phyloP scores from a whole-genome alignment of 2,113 vertebrate genomes.

The Willisornis vidua region DNA sequence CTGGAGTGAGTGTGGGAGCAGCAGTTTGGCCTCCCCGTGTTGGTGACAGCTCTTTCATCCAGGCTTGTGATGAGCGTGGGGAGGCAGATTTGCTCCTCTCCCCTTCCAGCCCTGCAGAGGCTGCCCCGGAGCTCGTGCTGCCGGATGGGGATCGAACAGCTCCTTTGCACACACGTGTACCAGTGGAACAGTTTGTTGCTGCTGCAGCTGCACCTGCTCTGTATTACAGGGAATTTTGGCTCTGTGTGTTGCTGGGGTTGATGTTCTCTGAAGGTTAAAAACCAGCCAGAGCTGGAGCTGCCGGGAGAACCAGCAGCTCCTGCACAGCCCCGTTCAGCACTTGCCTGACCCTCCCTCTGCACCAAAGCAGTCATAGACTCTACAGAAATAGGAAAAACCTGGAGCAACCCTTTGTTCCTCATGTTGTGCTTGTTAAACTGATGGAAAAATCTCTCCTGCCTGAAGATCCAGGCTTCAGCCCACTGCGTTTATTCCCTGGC shows the following conservation, averaged over 20 bases:
- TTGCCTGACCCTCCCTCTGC: not conserved
- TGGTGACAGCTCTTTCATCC: not conserved
- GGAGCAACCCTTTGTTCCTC: not conserved
- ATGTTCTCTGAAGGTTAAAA: not conserved
- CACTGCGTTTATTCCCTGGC: not conserved
- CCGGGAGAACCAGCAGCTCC: not conserved
- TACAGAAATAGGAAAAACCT: not conserved
- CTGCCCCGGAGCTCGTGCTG: not conserved
- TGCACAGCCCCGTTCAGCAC: not conserved
- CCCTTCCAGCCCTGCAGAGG: not conserved
- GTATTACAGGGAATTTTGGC: not conserved
- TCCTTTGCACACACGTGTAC: not conserved
- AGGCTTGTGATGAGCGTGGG: not conserved
- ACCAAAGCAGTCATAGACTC: fast-evolving
- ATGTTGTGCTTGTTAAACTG: fast-evolving
- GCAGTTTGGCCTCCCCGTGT: fast-evolving
- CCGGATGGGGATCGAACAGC: not conserved
- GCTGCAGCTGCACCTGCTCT: not conserved
- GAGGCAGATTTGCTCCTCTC: not conserved
- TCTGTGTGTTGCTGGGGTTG: not conserved
- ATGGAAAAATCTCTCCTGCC: not conserved
- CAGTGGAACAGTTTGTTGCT: not conserved
- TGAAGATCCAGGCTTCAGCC: not conserved
- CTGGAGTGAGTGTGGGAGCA: not conserved
- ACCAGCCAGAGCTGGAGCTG: not conserved